Conservation (phyloP, 2,797 vertebrate species). For the Peromyscus aztecus region DNA sequence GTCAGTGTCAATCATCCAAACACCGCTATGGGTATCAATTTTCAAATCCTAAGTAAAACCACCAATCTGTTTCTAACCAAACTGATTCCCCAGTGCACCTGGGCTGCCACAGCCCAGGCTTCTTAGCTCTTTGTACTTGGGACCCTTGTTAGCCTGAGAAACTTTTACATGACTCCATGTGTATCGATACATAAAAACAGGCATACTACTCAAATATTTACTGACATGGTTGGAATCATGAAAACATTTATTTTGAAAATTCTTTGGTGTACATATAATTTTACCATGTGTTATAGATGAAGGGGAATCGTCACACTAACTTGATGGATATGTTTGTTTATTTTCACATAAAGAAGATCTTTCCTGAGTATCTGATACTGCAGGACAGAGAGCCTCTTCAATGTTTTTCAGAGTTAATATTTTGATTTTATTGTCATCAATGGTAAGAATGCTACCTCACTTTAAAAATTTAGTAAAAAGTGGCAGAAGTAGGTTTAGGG, state of each 20-base stretch:
- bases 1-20: not conserved
- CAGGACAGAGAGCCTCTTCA: not conserved
- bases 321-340: not conserved
- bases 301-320: not conserved
- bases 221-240: not conserved
- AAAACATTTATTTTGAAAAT: not conserved
- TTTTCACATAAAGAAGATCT: not conserved
- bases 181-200: not conserved
- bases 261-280: not conserved
- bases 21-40: not conserved
- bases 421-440: not conserved
- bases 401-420: not conserved
- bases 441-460: not conserved
- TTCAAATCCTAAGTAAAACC: slow-evolving; percentile 32
- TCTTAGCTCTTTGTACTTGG: not conserved
- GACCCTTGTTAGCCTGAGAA: not conserved
- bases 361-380: not conserved
- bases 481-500: too few relatives aligned
- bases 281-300: not conserved
- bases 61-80: not conserved
- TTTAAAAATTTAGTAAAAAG: not conserved
- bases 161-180: not conserved
- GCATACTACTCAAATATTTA: not conserved
- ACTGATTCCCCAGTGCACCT: not conserved
- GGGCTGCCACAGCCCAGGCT: not conserved